phyloP scores from a whole-genome alignment of 2,797 vertebrate species.

The Acipenser oxyrinchus region DNA sequence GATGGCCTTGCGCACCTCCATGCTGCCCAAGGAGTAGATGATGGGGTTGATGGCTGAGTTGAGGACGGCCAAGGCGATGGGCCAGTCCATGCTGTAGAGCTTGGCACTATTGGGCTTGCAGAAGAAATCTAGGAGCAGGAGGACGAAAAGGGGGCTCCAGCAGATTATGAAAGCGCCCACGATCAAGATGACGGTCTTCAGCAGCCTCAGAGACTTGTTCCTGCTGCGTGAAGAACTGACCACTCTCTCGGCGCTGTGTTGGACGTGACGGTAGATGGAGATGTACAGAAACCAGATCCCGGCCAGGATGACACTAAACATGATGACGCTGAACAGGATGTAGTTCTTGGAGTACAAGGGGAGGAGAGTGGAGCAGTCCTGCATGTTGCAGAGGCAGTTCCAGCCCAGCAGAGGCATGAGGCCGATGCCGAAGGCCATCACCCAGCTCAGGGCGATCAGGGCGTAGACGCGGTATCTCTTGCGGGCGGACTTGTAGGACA shows the following conservation, averaged over 20 bases:
- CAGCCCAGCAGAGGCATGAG: constrained; percentile 87
- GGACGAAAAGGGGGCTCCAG: constrained; percentile 83
- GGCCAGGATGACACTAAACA: constrained; percentile 76
- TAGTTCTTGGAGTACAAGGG: constrained; percentile 88
- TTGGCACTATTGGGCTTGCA: constrained; percentile 50
- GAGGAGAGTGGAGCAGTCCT: constrained; percentile 76
- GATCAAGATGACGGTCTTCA: constrained; percentile 79
- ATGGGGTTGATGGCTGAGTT: constrained; percentile 85
- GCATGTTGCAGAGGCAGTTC: constrained; percentile 83
- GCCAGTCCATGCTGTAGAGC: constrained; percentile 67
- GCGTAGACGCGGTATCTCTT: constrained; percentile 64
- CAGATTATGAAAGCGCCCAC: constrained; percentile 77
- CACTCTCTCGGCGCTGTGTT: constrained; percentile 42
- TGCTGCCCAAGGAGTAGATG: constrained; percentile 81
- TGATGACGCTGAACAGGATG: constrained; percentile 74
- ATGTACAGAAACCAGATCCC: constrained; percentile 72
- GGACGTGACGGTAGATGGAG: constrained; percentile 80
- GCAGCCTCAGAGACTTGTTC: constrained; percentile 65
- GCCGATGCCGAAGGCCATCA: constrained; percentile 67
- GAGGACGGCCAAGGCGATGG: constrained; percentile 73
- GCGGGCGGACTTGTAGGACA: constrained; percentile 53
- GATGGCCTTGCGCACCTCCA: constrained; percentile 73
- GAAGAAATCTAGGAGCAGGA: constrained; percentile 77
- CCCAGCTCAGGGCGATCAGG: constrained; percentile 74
- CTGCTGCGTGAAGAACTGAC: constrained; percentile 39